phyloP scores from a whole-genome alignment of 2,797 vertebrate species.

The Ara ararauna region DNA sequence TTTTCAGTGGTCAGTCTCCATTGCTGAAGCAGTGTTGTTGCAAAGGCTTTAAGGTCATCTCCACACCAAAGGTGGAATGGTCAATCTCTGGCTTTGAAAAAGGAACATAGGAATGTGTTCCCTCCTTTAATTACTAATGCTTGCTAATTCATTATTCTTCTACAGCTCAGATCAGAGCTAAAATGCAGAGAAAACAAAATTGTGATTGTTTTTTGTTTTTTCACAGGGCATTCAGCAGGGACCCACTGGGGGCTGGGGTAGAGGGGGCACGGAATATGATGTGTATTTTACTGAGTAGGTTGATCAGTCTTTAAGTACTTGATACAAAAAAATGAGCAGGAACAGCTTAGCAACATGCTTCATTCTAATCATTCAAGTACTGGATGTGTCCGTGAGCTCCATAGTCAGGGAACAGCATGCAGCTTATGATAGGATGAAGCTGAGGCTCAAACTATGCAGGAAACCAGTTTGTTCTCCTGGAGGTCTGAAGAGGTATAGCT shows the following conservation, averaged over 20 bases:
- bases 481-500: not conserved
- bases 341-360: not conserved
- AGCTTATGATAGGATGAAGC: not conserved
- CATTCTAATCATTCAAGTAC: not conserved
- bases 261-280: not conserved
- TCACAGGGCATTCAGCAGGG: not conserved
- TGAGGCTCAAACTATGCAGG: not conserved
- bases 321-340: not conserved
- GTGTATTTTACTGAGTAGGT: not conserved
- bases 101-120: not conserved
- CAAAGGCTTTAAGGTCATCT: not conserved
- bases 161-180: not conserved
- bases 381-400: not conserved
- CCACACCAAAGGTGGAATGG: rapidly evolving
- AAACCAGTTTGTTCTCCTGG: not conserved
- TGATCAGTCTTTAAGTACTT: not conserved
- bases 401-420: not conserved
- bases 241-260: rapidly evolving
- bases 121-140: not conserved
- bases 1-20: not conserved
- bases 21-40: not conserved
- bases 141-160: not conserved
- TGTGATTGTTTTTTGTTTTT: not conserved
- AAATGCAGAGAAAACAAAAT: not conserved
- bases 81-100: not conserved